These are phyloP conservation scores for Triplophysa rosa DNA, from an alignment of 2,113 vertebrate genomes.

Conservation along the genomic window DNA sequence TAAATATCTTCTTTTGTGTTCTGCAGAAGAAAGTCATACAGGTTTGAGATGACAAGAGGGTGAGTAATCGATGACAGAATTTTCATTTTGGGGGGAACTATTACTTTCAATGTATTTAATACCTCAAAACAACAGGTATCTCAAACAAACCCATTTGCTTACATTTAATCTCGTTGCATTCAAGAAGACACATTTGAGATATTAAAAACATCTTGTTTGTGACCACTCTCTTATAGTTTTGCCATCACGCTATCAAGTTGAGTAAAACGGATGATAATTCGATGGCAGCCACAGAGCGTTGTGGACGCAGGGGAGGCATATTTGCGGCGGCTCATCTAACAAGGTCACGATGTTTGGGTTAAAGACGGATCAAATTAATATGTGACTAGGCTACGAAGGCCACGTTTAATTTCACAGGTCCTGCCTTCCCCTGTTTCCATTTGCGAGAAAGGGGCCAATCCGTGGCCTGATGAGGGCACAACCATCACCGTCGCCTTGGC, in stretches of 20 bases:
- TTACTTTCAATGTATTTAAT: no score
- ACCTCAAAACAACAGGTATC: no score
- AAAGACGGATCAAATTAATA: conserved; percentile 41
- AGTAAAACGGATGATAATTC: conserved; percentile 1
- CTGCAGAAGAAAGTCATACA: no score
- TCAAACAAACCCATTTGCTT: no score
- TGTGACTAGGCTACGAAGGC: conserved; percentile 42
- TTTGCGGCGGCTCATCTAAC: conserved; percentile 35
- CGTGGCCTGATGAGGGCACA: conserved; percentile 55
- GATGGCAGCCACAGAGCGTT: background rate
- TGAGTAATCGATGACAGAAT: no score
- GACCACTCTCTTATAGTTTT: background rate
- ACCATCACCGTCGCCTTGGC: conserved; percentile 49
- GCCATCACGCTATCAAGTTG: background rate
- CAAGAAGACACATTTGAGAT: background rate
- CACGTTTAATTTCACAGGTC: conserved; percentile 53
- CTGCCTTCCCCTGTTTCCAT: conserved; percentile 45
- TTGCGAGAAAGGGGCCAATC: conserved; percentile 14
- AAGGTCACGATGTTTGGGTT: conserved; percentile 41
- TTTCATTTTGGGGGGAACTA: no score
- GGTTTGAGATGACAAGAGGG: no score
- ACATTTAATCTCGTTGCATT: no score
- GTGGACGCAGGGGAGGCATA: conserved; percentile 18
- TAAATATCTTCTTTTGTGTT: no score
- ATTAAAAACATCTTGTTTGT: background rate